Evolutionary conservation across 2,113 vertebrate species (phyloP).

Genomic region (Gymnogyps californianus): DNA sequence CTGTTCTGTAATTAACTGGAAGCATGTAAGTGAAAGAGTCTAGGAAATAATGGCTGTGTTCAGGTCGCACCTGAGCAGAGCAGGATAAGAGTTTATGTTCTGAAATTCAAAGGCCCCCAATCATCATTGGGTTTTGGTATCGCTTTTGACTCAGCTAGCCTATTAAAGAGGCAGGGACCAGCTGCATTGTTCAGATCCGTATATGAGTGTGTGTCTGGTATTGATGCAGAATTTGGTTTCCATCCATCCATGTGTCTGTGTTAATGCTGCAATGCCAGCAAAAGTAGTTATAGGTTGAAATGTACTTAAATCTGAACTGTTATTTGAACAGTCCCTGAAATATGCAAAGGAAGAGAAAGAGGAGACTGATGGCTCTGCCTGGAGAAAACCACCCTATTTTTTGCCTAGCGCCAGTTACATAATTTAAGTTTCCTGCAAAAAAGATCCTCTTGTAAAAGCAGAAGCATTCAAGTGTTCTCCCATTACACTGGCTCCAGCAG

Average conservation of each 20-base stretch:
- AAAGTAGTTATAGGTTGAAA: not conserved
- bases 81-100: not conserved
- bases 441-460: not conserved
- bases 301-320: not conserved
- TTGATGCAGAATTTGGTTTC: not conserved
- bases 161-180: not conserved
- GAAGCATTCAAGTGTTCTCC: not conserved
- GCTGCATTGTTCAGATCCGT: not conserved
- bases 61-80: not conserved
- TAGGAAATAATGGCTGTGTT: not conserved
- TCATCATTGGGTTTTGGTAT: not conserved
- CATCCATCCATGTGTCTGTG: not conserved
- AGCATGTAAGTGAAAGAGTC: accelerated
- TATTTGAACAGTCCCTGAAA: not conserved
- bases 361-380: not conserved
- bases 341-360: not conserved
- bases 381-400: not conserved
- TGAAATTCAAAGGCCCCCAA: not conserved
- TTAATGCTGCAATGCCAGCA: not conserved
- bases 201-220: not conserved
- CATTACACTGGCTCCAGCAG: not conserved
- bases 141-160: not conserved
- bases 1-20: not conserved
- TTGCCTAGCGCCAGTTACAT: not conserved
- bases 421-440: not conserved